These are phyloP conservation scores for Thymallus thymallus DNA, from an alignment of 2,113 vertebrate genomes.

Conservation along the genomic window DNA sequence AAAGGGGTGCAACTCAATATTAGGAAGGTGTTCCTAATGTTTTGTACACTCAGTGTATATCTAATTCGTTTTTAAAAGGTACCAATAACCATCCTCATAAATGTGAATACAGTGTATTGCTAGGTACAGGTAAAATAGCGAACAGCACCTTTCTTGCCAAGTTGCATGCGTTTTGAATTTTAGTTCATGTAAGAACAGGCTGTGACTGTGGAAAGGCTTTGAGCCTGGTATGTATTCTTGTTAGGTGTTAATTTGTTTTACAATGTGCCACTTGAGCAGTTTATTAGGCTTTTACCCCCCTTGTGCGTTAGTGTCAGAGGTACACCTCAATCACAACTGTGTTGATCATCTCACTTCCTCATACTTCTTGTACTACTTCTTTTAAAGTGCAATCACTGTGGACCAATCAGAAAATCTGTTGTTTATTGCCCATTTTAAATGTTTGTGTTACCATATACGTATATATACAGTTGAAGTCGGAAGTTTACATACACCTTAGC, in stretches of 20 bases:
- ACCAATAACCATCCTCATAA: too few relatives aligned
- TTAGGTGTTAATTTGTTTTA: constrained; percentile 76
- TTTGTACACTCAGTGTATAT: too few relatives aligned
- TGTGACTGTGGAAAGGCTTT: not conserved
- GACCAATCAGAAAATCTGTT: constrained; percentile 3
- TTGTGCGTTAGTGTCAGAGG: not conserved
- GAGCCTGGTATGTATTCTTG: constrained; percentile 55
- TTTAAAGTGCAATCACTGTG: not conserved
- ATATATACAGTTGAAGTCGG: too few relatives aligned
- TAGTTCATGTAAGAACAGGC: constrained; percentile 36
- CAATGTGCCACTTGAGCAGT: constrained; percentile 68
- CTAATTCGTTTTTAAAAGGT: too few relatives aligned
- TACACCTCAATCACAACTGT: constrained; percentile 11
- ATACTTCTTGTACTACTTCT: not conserved
- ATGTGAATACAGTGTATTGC: too few relatives aligned
- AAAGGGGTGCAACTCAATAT: too few relatives aligned
- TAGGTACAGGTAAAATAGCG: too few relatives aligned
- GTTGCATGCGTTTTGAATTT: constrained; percentile 45
- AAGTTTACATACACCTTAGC: too few relatives aligned
- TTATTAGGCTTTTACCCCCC: constrained; percentile 65
- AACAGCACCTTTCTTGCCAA: not conserved
- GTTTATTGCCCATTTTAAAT: too few relatives aligned
- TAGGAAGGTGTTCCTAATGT: too few relatives aligned
- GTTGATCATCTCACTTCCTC: constrained; percentile 9
- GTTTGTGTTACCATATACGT: too few relatives aligned